Evolutionary conservation across 2,113 vertebrate genomes (phyloP).

Genomic region (Tonatia bakeri): DNA sequence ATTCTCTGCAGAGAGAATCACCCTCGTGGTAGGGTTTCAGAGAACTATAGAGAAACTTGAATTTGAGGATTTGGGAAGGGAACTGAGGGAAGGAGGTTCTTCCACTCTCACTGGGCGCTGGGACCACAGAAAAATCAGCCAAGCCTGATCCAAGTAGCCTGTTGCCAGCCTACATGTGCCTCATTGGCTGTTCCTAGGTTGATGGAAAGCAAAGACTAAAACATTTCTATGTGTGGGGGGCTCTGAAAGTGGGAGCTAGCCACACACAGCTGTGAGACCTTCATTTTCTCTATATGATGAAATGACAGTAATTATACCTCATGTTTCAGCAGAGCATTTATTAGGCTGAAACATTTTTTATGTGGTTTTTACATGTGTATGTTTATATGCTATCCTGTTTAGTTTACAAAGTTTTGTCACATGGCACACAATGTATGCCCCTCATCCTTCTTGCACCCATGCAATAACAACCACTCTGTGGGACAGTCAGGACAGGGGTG

Average conservation of each 20-base stretch:
- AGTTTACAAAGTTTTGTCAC: background rate
- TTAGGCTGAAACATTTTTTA: background rate
- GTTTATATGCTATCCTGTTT: background rate
- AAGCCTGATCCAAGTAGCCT: background rate
- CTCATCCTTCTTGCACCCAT: background rate
- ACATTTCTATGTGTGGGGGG: background rate
- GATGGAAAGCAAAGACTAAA: constrained; percentile 38
- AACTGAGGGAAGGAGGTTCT: background rate
- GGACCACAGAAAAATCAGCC: background rate
- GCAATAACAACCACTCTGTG: fast-evolving
- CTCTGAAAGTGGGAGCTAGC: background rate
- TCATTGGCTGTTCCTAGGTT: background rate
- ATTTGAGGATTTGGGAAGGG: background rate
- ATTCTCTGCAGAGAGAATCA: background rate
- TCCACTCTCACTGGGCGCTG: fast-evolving
- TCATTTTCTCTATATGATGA: background rate
- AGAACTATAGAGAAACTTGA: background rate
- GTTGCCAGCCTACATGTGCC: background rate
- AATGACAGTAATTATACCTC: constrained; percentile 58
- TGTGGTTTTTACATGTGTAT: constrained; percentile 6
- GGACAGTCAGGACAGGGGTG: background rate
- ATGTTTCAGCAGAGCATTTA: constrained; percentile 7
- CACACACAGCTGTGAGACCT: constrained; percentile 46
- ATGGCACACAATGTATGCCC: background rate
- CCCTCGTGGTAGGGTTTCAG: background rate